Evolutionary conservation across 2,797 vertebrate species (phyloP), one percentile per base, ranked within the genome.

Genomic region (Sciaenops ocellatus): DNA sequence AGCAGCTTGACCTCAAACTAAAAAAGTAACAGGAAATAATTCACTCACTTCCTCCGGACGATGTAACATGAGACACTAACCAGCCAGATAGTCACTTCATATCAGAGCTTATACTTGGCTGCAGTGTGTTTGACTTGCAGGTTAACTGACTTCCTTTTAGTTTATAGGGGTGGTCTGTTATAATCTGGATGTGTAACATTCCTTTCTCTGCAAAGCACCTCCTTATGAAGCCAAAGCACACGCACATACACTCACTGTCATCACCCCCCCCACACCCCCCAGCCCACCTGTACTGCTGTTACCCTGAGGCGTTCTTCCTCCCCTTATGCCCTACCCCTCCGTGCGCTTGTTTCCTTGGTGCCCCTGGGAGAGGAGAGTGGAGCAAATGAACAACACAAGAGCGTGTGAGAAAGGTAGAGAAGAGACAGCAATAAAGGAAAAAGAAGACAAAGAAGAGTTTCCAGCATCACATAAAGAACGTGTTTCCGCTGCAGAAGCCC

Each of bases 121-220:
- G 62, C 34, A 59, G 69, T 69, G 73, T 70, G 62, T 72, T 52
- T 70, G 69, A 77, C 73, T 83, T 8, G 5, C 61, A 77, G 75
- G 85, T 80, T 88, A 85, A 83, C 76, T 76, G 70, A 84, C 86
- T 90, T 73, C 85, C 84, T 86, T 34, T 61, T 50, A 61, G 73
- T 91, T 90, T 90, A 90, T 83, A 89, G 82, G 85, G 91, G 89
- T 93, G 89, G 89, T 92, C 86, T 89, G 84, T 91, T 89, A 85
- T 91, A 90, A 89, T 92, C 79, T 87, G 82, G 82, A 90, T 90
- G 85, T 87, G 90, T 86, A 87, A 86, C 91, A 93, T 93, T 93
- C 93, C 85, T 90, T 65, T 87, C 82, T 73, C 60, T 70, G 42
- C 72, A 84, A 89, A 90, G 76, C 80, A 79, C 89, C 84, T 92